Base-by-base conservation (phyloP, 2,113 vertebrate species). In the Chamaea fasciata region DNA sequence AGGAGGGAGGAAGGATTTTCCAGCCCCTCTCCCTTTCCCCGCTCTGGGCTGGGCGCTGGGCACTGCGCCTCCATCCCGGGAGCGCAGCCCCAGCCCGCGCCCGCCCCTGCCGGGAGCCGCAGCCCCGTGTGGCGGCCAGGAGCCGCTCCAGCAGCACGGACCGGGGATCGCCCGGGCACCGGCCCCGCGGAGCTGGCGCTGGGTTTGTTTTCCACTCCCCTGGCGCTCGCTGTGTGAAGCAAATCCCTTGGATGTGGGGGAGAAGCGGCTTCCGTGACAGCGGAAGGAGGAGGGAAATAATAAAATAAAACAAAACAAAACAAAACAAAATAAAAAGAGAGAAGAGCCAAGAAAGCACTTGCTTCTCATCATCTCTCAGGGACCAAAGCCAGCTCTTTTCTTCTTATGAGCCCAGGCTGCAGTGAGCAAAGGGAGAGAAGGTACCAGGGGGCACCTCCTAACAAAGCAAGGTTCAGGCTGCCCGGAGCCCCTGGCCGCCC, bases 341-440 rank as follows among this genome's bases (percentile, higher is more conserved):
- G 91, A 70, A 84, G 84, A 94, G 90, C 89, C 94, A 89, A 60
- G 91, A 69, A 88, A 70, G 75, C 93, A 62, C 96, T 97, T 92
- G 94, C 83, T 93, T 91, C 91, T 94, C 84, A 59, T 95, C 94
- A 80, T 70, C 90, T 55, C 78, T 55, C 75, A n/a, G 90, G 67
- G 84, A 92, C 59, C 79, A 91, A 92, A 87, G 89, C 89, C 91
- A 87, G 3, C 81, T 79, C 91, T 18, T 19, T 27, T 92, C 89
- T 87, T 78, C 91, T 62, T 88, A 71, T 82, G 94, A 87, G 70
- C 93, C 84, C 41, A 5, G 10, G 80, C 92, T 42, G 75, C 89
- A 21, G 78, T 78, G 67, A 95, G 94, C 70, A 10, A 13, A 80
- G 87, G 86, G 57, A 68, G 47, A 37, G 87, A 28, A 69, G 75